A percentile compares a stretch with the other conserved stretches of the same genome.
Conservation (phyloP, 2,888 invertebrate genomes). For the Sericinus montela region DNA sequence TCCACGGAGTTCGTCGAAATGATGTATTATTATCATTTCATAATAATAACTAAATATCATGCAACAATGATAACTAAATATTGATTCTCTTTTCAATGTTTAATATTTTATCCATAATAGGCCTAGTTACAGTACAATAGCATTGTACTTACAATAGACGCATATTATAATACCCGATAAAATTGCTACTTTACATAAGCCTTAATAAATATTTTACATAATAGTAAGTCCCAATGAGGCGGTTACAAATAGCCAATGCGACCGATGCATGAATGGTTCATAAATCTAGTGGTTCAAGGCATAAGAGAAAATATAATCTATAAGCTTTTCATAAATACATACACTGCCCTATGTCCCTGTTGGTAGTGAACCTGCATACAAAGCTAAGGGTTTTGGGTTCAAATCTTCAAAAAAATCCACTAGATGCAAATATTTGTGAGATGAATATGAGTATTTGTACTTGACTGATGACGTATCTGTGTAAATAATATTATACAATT, state of each 20-base stretch:
- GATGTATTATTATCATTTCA: too few species aligned
- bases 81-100: background rate
- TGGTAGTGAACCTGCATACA: too few species aligned
- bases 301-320: constrained; percentile 11
- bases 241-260: constrained; percentile 38
- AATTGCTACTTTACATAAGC: constrained; percentile 25
- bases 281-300: constrained; percentile 27
- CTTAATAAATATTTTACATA: constrained; percentile 38
- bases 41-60: background rate
- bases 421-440: too few species aligned
- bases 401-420: too few species aligned
- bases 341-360: too few species aligned
- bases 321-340: too few species aligned
- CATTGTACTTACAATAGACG: background rate
- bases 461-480: too few species aligned
- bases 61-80: background rate
- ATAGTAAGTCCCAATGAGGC: constrained; percentile 42
- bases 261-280: constrained; percentile 52
- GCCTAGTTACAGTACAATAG: background rate
- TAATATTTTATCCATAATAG: background rate
- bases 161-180: background rate
- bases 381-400: too few species aligned
- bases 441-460: too few species aligned
- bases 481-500: too few species aligned
- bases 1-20: too few species aligned